Evolutionary conservation across 1,140 invertebrate genomes (phyloP).

Genomic region (Drosophila eugracilis): DNA sequence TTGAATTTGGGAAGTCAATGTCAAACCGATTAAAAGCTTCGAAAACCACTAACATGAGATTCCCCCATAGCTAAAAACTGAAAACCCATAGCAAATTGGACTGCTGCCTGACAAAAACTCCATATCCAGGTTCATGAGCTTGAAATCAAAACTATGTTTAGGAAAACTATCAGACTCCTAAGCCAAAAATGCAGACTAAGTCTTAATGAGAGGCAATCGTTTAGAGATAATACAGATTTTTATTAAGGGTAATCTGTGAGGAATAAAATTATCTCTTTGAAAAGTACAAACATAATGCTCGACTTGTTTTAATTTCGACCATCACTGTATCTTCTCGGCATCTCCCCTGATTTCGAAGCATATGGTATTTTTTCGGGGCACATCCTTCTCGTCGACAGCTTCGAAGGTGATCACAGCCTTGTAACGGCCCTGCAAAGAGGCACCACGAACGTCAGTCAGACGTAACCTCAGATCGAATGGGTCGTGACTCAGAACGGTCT

Average conservation of each 20-base stretch:
- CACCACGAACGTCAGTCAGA: slow-evolving; percentile 20
- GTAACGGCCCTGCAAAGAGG: slow-evolving; percentile 49
- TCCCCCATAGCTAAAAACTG: neutral
- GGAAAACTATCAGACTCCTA: no score
- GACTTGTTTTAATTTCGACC: neutral
- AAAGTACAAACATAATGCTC: neutral
- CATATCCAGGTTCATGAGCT: no score
- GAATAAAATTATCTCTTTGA: no score
- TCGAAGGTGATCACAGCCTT: slow-evolving; percentile 53
- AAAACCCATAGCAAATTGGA: neutral
- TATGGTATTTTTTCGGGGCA: slow-evolving; percentile 21
- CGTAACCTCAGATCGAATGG: slow-evolving; percentile 53
- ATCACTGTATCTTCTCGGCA: slow-evolving; percentile 29
- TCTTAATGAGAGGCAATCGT: no score
- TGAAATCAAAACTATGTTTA: no score
- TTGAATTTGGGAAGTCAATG: neutral
- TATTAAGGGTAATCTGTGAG: no score
- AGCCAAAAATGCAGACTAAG: no score
- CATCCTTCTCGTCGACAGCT: slow-evolving; percentile 48
- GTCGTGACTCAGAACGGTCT: slow-evolving; percentile 43
- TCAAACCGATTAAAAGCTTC: neutral
- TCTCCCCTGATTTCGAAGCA: slow-evolving; percentile 65
- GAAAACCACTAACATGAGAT: neutral
- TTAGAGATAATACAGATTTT: no score
- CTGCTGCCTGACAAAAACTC: no score